These are phyloP conservation scores for Zingel zingel DNA, from an alignment of 2,113 vertebrate species.

Conservation along the genomic window DNA sequence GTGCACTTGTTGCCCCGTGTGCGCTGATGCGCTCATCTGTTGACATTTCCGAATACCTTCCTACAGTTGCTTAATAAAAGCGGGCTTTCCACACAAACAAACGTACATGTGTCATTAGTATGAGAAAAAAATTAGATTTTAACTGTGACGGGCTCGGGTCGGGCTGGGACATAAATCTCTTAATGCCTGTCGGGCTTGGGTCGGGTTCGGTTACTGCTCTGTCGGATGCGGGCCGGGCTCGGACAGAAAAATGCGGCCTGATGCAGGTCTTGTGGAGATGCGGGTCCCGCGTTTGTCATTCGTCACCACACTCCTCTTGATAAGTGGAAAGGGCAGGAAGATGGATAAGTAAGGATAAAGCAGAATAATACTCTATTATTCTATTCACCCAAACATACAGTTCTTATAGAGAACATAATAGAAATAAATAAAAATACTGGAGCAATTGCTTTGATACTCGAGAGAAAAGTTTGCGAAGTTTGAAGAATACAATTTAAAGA, in stretches of 20 bases:
- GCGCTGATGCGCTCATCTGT: no score
- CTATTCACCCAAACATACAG: constrained; percentile 44
- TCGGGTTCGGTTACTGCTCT: no score
- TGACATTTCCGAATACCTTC: no score
- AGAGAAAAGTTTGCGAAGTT: constrained; percentile 36
- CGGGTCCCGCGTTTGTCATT: constrained; percentile 47
- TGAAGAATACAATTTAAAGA: constrained; percentile 35
- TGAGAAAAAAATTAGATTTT: no score
- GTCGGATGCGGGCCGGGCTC: no score
- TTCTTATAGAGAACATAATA: constrained; percentile 9
- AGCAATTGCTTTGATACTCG: constrained; percentile 5
- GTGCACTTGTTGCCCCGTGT: no score
- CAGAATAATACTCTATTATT: constrained; percentile 62
- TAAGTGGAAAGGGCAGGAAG: constrained; percentile 49
- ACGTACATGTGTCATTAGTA: no score
- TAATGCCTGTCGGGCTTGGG: no score
- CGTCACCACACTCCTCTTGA: constrained; percentile 52
- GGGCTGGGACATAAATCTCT: no score
- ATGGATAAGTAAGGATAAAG: constrained; percentile 44
- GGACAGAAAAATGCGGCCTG: background rate
- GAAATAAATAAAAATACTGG: background rate
- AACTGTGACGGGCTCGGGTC: no score
- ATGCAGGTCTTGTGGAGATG: constrained; percentile 18
- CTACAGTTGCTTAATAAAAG: no score
- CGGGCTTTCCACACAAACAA: no score